Evolutionary conservation across 2,113 vertebrate genomes (phyloP).

Genomic region (Rhegmatorhina hoffmannsi): DNA sequence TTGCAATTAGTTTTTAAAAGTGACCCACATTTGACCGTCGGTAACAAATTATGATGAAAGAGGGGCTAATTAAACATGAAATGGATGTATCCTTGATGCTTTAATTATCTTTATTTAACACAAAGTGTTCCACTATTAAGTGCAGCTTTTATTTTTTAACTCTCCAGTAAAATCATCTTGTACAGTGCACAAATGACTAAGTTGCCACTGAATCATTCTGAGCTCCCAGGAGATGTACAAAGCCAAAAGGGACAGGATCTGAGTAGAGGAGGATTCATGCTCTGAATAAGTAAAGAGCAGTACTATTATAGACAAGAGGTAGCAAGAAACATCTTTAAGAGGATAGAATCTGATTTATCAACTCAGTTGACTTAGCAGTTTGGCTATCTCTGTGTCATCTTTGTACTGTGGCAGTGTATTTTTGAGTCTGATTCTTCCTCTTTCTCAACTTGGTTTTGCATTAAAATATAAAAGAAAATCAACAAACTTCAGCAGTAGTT

Average conservation of each 20-base stretch:
- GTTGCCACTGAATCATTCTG: constrained; percentile 53
- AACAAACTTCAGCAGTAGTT: neutral
- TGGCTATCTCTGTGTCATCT: neutral
- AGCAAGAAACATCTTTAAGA: constrained; percentile 36
- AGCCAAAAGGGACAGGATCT: constrained; percentile 64
- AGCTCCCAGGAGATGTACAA: constrained; percentile 41
- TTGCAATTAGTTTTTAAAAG: neutral
- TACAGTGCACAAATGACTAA: neutral
- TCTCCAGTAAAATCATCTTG: constrained; percentile 31
- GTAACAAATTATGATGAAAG: constrained; percentile 8
- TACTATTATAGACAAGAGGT: constrained; percentile 15
- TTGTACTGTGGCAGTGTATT: neutral
- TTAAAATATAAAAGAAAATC: neutral
- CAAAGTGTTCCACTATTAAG: constrained; percentile 10
- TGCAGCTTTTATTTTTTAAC: constrained; percentile 27
- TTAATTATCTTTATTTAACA: constrained; percentile 58
- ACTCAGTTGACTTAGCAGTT: neutral
- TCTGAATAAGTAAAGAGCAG: constrained; percentile 61
- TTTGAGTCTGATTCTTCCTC: neutral
- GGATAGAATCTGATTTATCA: constrained; percentile 26
- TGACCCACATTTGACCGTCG: constrained; percentile 29
- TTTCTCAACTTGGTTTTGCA: neutral
- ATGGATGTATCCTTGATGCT: neutral
- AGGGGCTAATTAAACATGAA: constrained; percentile 57
- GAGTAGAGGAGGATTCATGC: constrained; percentile 49